phyloP scores from a whole-genome alignment of 2,797 vertebrate species.

The Enteromius radiatus region DNA sequence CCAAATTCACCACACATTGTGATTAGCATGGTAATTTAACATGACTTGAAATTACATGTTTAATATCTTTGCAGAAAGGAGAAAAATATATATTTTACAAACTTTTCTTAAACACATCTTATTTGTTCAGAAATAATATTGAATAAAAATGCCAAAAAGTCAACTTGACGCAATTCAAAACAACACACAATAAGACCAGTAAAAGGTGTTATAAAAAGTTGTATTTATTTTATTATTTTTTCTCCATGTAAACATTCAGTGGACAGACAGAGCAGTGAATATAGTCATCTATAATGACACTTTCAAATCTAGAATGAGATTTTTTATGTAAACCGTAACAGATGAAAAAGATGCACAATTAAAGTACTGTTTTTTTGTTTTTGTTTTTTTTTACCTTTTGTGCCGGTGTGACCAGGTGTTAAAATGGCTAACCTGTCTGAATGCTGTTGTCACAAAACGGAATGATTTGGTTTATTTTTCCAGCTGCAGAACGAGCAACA shows the following conservation, averaged over 20 bases:
- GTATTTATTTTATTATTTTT: background rate
- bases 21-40: background rate
- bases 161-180: background rate
- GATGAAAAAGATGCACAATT: background rate
- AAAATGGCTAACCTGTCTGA: background rate
- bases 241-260: background rate
- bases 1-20: background rate
- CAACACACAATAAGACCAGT: background rate
- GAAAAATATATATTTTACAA: background rate
- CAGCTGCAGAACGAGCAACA: slow-evolving; percentile 97
- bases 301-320: background rate
- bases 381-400: background rate
- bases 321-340: background rate
- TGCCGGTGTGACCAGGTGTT: background rate
- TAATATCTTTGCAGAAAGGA: background rate
- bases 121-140: background rate
- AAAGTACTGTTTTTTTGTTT: background rate
- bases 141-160: background rate
- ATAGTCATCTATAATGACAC: background rate
- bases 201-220: no score
- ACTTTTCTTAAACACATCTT: background rate
- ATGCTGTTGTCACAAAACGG: slow-evolving; percentile 38
- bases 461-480: slow-evolving; percentile 63
- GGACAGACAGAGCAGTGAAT: slow-evolving; percentile 1
- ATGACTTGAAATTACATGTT: background rate